Conservation (phyloP, 2,888 invertebrate genomes). For the Amphipoea lucens region DNA sequence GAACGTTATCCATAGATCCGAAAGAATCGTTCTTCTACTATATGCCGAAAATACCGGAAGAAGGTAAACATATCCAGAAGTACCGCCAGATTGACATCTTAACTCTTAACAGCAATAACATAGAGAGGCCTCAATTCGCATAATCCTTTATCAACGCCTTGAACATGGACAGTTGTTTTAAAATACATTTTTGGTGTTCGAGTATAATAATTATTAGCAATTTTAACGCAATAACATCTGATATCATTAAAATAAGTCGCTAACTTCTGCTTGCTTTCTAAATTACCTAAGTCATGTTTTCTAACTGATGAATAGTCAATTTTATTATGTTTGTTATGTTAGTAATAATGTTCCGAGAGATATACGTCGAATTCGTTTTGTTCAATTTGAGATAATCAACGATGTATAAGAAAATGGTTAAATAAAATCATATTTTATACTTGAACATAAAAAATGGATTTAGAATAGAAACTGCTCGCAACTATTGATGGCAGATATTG, state of each 20-base stretch:
- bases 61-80: slow-evolving; percentile 85
- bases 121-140: slow-evolving; percentile 87
- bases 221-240: slow-evolving; percentile 66
- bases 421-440: slow-evolving; percentile 43
- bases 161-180: slow-evolving; percentile 75
- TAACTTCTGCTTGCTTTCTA: slow-evolving; percentile 65
- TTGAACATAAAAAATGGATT: slow-evolving; percentile 70
- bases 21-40: slow-evolving; percentile 87
- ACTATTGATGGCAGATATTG: slow-evolving; percentile 54
- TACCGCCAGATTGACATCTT: slow-evolving; percentile 84
- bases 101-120: slow-evolving; percentile 87
- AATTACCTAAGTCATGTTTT: slow-evolving; percentile 35
- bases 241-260: slow-evolving; percentile 47
- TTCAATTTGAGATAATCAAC: neutral
- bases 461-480: slow-evolving; percentile 53
- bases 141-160: slow-evolving; percentile 82
- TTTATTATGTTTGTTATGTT: slow-evolving; percentile 10
- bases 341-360: neutral
- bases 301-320: slow-evolving; percentile 38
- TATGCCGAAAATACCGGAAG: slow-evolving; percentile 87
- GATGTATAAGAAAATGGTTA: neutral
- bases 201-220: slow-evolving; percentile 65
- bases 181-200: slow-evolving; percentile 78
- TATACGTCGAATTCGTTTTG: neutral
- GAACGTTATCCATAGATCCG: slow-evolving; percentile 88